These are phyloP conservation scores for Hirtodrosophila trivittata DNA, from an alignment of 2,888 invertebrate genomes.

Conservation along the genomic window DNA sequence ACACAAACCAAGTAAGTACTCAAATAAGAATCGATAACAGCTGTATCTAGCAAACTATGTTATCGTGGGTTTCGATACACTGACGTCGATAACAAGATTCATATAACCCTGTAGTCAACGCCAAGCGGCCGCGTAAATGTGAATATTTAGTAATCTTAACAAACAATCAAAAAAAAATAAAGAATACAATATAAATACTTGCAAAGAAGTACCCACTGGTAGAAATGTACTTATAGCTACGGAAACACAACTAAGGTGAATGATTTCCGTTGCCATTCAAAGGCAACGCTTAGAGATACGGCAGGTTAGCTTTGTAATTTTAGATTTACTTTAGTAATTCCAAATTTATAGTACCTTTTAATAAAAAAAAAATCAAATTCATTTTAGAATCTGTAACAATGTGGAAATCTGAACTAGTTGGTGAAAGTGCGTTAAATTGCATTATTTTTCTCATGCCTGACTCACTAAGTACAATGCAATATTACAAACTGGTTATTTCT, in stretches of 20 bases:
- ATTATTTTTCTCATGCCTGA: too few species aligned
- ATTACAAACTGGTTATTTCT: too few species aligned
- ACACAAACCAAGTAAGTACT: background rate
- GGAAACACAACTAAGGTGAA: conserved; percentile 8
- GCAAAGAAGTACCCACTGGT: too few species aligned
- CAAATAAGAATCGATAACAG: conserved; percentile 1
- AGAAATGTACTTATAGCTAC: background rate
- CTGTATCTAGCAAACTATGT: conserved; percentile 18
- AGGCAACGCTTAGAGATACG: conserved; percentile 5
- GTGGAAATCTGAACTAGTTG: conserved; percentile 13
- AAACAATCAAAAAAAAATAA: background rate
- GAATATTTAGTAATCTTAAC: conserved; percentile 4
- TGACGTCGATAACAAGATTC: conserved; percentile 16
- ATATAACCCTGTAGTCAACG: conserved; percentile 12
- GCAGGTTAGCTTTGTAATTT: conserved; percentile 42
- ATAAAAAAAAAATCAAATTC: background rate
- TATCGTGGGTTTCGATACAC: background rate
- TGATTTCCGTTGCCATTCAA: conserved; percentile 38
- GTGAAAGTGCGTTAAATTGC: conserved; percentile 25
- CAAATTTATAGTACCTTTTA: conserved; percentile 31
- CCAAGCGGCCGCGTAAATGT: conserved; percentile 37
- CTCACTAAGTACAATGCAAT: too few species aligned
- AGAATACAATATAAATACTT: background rate
- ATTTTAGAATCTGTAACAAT: background rate
- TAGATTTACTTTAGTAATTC: conserved; percentile 25